These are phyloP conservation scores for Phrynocephalus vlangalii DNA, from an alignment of 2,797 vertebrate genomes.

Conservation along the genomic window DNA sequence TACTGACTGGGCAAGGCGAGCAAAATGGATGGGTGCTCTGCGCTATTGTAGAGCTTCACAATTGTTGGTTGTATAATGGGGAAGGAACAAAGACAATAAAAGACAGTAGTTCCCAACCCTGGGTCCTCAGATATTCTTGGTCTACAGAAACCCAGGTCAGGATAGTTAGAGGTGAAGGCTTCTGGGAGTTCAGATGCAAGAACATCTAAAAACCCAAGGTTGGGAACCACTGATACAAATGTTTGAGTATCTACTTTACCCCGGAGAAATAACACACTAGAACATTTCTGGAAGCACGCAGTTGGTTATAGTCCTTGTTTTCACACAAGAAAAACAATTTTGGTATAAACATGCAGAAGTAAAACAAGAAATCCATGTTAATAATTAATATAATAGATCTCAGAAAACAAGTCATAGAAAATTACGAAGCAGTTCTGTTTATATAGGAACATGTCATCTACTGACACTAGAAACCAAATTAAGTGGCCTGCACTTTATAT, in stretches of 20 bases:
- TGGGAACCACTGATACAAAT: background rate
- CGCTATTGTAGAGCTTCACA: background rate
- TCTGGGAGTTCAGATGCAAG: too few relatives aligned
- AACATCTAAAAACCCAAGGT: too few relatives aligned
- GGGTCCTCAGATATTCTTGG: too few relatives aligned
- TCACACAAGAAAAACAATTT: background rate
- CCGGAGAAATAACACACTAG: background rate
- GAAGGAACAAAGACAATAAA: background rate
- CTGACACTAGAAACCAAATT: constrained; percentile 33
- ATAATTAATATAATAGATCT: background rate
- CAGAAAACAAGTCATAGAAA: constrained; percentile 30
- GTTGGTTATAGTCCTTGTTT: constrained; percentile 20
- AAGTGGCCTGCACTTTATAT: background rate
- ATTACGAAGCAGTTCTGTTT: constrained; percentile 34
- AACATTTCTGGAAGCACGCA: constrained; percentile 42
- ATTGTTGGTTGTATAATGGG: background rate
- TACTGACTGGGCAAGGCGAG: background rate
- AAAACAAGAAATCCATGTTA: constrained; percentile 11
- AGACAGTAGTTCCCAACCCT: background rate
- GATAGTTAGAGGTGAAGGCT: too few relatives aligned
- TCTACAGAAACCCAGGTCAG: too few relatives aligned
- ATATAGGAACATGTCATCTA: constrained; percentile 15
- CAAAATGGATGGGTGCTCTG: background rate
- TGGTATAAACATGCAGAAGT: background rate
- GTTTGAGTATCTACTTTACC: background rate